A percentile compares a stretch with the other conserved stretches of the same genome.
Evolutionary conservation across 2,113 vertebrate species (phyloP).

Genomic region (Aptenodytes forsteri): DNA sequence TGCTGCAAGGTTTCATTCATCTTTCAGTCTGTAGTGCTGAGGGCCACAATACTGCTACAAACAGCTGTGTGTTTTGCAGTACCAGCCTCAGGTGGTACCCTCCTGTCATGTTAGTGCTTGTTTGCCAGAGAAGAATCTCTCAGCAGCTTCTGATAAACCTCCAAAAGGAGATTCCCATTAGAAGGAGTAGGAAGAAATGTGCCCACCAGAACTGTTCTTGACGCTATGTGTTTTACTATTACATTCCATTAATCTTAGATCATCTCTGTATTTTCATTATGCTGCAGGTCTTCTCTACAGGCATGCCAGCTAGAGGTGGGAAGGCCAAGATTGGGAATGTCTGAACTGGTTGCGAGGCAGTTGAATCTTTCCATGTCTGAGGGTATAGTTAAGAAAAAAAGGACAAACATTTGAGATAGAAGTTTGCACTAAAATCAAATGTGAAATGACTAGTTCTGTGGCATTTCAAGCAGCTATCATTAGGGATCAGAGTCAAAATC

Average conservation of each 20-base stretch:
- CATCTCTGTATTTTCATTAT: not conserved
- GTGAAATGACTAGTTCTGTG: not conserved
- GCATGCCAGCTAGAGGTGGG: not conserved
- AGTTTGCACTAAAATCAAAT: not conserved
- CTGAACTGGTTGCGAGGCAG: not conserved
- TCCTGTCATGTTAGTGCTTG: not conserved
- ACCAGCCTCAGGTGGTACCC: not conserved
- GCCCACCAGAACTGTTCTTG: not conserved
- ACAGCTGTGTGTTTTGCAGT: not conserved
- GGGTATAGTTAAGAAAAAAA: not conserved
- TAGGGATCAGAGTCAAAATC: not conserved
- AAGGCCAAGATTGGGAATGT: not conserved
- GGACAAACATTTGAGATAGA: not conserved
- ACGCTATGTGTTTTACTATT: not conserved
- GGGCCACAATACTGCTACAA: not conserved
- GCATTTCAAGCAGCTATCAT: not conserved
- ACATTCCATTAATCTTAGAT: not conserved
- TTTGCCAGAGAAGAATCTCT: not conserved
- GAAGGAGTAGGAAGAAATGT: not conserved
- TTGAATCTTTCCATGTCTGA: not conserved
- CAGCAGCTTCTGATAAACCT: not conserved
- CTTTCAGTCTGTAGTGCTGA: not conserved
- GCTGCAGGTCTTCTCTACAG: not conserved
- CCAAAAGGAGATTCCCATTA: not conserved
- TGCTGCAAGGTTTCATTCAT: not conserved